A percentile compares a stretch with the other conserved stretches of the same genome.
Conservation (phyloP, 2,888 invertebrate species). For the Cheilosia soror region DNA sequence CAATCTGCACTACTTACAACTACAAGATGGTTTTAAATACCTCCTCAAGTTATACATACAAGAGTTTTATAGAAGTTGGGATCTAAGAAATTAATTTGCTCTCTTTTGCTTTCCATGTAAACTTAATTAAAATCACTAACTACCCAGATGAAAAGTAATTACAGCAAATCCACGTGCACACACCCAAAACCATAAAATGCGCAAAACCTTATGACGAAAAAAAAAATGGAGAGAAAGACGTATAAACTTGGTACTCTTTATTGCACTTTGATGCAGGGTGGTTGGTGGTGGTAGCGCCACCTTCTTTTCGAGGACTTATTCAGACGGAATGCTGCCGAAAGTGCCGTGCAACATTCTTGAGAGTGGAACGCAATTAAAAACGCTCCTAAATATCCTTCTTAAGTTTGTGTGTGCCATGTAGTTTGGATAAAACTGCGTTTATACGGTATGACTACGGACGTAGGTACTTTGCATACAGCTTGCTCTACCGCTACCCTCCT, state of each 20-base stretch:
- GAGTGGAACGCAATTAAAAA: conserved; percentile 53
- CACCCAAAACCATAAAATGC: conserved; percentile 51
- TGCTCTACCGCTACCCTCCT: not conserved
- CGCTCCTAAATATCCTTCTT: conserved; percentile 37
- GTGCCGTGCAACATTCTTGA: conserved; percentile 52
- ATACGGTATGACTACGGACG: not conserved
- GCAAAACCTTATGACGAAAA: not conserved
- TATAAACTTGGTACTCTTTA: conserved; percentile 39
- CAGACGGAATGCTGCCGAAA: conserved; percentile 28
- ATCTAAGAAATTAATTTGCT: conserved; percentile 50
- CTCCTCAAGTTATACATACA: not conserved
- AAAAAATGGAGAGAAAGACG: conserved; percentile 13
- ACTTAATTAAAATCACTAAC: conserved; percentile 67
- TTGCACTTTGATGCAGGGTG: conserved; percentile 21
- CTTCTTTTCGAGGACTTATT: conserved; percentile 11
- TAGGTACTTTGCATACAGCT: not conserved
- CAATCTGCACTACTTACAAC: not conserved
- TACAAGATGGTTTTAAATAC: conserved; percentile 9
- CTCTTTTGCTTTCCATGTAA: conserved; percentile 29
- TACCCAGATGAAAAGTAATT: conserved; percentile 61
- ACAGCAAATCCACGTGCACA: conserved; percentile 50
- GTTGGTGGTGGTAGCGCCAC: not conserved
- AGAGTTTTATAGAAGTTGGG: not conserved
- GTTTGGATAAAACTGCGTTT: not conserved
- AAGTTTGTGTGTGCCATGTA: conserved; percentile 8